A percentile compares a stretch with the other conserved stretches of the same genome.
These are phyloP conservation scores for Diachasmimorpha longicaudata DNA, from an alignment of 1,140 invertebrate species.

Conservation along the genomic window DNA sequence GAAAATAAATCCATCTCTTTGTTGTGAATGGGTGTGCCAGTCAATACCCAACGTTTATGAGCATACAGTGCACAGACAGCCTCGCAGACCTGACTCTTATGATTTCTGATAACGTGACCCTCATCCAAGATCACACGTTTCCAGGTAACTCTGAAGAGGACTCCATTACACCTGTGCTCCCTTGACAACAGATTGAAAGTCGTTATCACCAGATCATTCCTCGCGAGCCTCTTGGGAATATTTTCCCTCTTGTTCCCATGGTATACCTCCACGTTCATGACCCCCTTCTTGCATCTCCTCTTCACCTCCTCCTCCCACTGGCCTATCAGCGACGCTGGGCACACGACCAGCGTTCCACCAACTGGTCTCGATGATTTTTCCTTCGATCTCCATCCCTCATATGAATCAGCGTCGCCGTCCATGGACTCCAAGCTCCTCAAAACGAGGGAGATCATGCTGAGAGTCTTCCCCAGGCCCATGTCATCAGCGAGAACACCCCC, in stretches of 20 bases:
- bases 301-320: constrained; percentile 89
- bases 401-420: constrained; percentile 32
- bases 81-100: constrained; percentile 76
- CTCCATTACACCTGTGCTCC: constrained; percentile 56
- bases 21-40: constrained; percentile 96
- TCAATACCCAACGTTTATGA: constrained; percentile 81
- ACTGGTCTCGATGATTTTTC: constrained; percentile 34
- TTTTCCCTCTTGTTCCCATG: constrained; percentile 80
- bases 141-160: constrained; percentile 71
- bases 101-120: constrained; percentile 89
- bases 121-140: constrained; percentile 90
- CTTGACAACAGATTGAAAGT: constrained; percentile 73
- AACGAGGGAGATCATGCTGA: constrained; percentile 86
- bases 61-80: constrained; percentile 72
- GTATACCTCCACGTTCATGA: constrained; percentile 74
- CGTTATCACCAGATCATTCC: constrained; percentile 77
- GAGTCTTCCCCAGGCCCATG: constrained; percentile 93
- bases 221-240: constrained; percentile 68
- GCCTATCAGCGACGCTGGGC: constrained; percentile 81
- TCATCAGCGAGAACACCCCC: constrained; percentile 89
- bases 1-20: constrained; percentile 89
- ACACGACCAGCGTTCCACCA: constrained; percentile 85
- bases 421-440: constrained; percentile 41
- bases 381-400: constrained; percentile 40
- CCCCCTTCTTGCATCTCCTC: constrained; percentile 67